phyloP scores from a whole-genome alignment of 2,797 vertebrate species.

The Leuciscus waleckii region DNA sequence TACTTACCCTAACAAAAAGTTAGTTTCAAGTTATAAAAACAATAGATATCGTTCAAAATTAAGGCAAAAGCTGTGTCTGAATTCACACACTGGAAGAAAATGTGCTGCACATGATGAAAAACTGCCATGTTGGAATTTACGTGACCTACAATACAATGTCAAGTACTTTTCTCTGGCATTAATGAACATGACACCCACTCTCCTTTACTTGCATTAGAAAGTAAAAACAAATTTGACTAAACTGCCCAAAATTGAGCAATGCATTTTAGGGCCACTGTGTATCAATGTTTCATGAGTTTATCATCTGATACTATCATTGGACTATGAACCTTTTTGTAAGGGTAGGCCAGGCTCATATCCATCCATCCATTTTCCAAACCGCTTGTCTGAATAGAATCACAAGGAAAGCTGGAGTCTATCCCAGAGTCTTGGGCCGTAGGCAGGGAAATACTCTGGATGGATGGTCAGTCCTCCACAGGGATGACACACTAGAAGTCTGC shows the following conservation, averaged over 20 bases:
- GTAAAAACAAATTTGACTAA: not conserved
- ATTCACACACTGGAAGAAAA: too few relatives aligned
- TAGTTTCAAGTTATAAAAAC: too few relatives aligned
- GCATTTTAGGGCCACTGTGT: not conserved
- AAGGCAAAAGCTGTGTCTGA: too few relatives aligned
- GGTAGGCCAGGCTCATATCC: not conserved
- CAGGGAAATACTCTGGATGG: not conserved
- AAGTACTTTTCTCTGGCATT: not conserved
- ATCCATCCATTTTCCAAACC: not conserved
- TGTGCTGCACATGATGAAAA: too few relatives aligned
- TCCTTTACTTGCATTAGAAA: not conserved
- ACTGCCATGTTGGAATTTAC: too few relatives aligned
- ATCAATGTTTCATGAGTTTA: not conserved
- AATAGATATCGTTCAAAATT: too few relatives aligned
- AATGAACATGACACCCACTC: not conserved
- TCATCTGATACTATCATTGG: not conserved
- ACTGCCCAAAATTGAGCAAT: not conserved
- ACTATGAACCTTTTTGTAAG: not conserved
- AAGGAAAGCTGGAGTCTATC: not conserved
- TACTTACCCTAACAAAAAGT: too few relatives aligned
- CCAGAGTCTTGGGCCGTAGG: not conserved
- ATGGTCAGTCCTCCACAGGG: not conserved
- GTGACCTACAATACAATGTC: not conserved
- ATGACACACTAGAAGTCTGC: not conserved
- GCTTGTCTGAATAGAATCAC: not conserved